Conservation (phyloP, 2,888 invertebrate species). For the Saturnia pavonia region DNA sequence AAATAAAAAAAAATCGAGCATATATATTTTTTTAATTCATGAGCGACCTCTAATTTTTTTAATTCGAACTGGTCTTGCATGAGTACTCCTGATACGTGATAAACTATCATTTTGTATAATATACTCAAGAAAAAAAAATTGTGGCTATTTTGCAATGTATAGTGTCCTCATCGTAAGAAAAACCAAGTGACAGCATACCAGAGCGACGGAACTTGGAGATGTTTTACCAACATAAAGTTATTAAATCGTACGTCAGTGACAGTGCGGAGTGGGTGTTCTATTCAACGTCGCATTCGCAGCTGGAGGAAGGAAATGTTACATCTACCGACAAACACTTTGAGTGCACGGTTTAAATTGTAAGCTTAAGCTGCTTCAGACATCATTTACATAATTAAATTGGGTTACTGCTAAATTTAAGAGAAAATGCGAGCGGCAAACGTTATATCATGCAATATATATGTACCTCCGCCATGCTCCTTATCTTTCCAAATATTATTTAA, state of each 20-base stretch:
- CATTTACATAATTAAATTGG: background rate
- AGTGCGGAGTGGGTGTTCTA: conserved; percentile 27
- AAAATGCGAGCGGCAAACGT: too few species aligned
- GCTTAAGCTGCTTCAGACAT: background rate
- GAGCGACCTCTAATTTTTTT: too few species aligned
- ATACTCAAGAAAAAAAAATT: too few species aligned
- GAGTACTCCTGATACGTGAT: too few species aligned
- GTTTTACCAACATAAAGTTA: conserved; percentile 36
- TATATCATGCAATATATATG: too few species aligned
- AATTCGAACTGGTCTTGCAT: too few species aligned
- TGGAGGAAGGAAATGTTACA: conserved; percentile 31
- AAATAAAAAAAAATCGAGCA: too few species aligned
- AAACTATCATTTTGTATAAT: too few species aligned
- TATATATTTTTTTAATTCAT: too few species aligned
- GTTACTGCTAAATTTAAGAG: background rate
- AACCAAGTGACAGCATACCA: background rate
- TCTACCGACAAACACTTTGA: conserved; percentile 23
- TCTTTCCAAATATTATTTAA: too few species aligned
- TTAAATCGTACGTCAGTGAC: conserved; percentile 39
- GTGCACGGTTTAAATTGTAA: conserved; percentile 13
- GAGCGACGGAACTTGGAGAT: conserved; percentile 23
- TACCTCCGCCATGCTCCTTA: too few species aligned
- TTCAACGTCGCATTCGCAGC: conserved; percentile 32
- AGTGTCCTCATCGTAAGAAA: background rate
- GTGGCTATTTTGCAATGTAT: background rate